phyloP scores from a whole-genome alignment of 1,140 invertebrate genomes.

The Apolygus lucorum region DNA sequence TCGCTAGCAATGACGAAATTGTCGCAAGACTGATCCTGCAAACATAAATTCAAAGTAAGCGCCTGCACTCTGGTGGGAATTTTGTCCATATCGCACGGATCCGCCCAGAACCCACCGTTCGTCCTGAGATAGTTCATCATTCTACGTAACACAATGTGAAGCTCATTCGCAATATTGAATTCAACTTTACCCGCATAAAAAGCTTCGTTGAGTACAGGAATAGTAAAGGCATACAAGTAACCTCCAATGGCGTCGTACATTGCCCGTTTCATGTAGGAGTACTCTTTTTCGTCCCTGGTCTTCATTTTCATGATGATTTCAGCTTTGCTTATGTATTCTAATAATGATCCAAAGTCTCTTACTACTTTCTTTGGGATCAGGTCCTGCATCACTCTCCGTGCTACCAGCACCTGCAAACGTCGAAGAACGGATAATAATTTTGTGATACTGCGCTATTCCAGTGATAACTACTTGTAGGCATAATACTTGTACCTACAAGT shows the following conservation, averaged over 20 bases:
- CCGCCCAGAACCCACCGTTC: slow-evolving; percentile 29
- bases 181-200: slow-evolving; percentile 33
- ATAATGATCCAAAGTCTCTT: slow-evolving; percentile 21
- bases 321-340: slow-evolving; percentile 24
- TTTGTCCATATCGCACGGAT: slow-evolving; percentile 15
- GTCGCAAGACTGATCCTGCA: not conserved
- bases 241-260: slow-evolving; percentile 31
- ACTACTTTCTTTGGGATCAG: slow-evolving; percentile 28
- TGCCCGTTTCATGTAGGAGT: slow-evolving; percentile 5
- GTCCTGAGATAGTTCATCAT: slow-evolving; percentile 29
- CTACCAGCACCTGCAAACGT: slow-evolving; percentile 27
- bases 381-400: slow-evolving; percentile 29
- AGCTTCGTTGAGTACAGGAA: slow-evolving; percentile 30
- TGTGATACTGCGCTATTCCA: too few relatives aligned
- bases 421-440: too few relatives aligned
- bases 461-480: too few relatives aligned
- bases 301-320: not conserved
- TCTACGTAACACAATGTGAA: slow-evolving; percentile 21
- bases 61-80: not conserved
- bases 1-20: not conserved
- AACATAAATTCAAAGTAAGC: not conserved
- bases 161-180: slow-evolving; percentile 19
- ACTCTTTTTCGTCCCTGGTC: not conserved
- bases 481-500: too few relatives aligned
- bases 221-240: slow-evolving; percentile 28